Percentiles rank a stretch among this genome's conserved stretches.
These are phyloP conservation scores for Xylocampa areola DNA, from an alignment of 2,888 invertebrate species.

Conservation along the genomic window DNA sequence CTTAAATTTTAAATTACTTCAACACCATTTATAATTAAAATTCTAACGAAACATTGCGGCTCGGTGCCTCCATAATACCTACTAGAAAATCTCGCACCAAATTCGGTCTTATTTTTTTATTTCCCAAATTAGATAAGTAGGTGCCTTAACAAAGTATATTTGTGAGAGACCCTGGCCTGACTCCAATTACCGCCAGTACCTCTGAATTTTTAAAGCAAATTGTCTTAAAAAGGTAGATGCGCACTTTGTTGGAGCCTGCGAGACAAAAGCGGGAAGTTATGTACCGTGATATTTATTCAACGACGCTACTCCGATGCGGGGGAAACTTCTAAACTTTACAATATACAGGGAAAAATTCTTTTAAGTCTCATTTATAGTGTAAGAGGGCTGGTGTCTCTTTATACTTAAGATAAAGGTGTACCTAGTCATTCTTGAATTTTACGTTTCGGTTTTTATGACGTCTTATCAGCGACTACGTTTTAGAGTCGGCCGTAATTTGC, in stretches of 20 bases:
- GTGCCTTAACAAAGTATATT: conserved; percentile 44
- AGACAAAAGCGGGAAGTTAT: conserved; percentile 62
- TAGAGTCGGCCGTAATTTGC: conserved; percentile 32
- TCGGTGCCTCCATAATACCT: background rate
- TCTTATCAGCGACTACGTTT: conserved; percentile 33
- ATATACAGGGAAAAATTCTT: conserved; percentile 54
- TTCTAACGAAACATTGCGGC: conserved; percentile 27
- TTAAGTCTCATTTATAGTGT: conserved; percentile 50
- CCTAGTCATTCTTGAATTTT: conserved; percentile 35
- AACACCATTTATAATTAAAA: conserved; percentile 46
- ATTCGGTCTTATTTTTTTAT: conserved; percentile 32
- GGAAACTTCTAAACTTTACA: conserved; percentile 53
- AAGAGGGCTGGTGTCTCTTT: conserved; percentile 34
- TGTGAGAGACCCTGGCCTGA: conserved; percentile 31
- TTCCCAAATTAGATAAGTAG: conserved; percentile 50
- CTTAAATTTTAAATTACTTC: conserved; percentile 28
- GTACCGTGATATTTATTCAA: conserved; percentile 68
- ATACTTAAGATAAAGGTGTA: conserved; percentile 38
- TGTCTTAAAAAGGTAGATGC: conserved; percentile 55
- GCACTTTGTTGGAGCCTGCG: conserved; percentile 38
- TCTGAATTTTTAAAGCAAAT: conserved; percentile 59
- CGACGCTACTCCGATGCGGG: conserved; percentile 44
- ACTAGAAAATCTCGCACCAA: conserved; percentile 25
- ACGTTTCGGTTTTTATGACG: conserved; percentile 41
- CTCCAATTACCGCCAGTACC: conserved; percentile 55